A percentile compares a stretch with the other conserved stretches of the same genome.
Conservation (phyloP, 2,797 vertebrate species). For the Brotula barbata region DNA sequence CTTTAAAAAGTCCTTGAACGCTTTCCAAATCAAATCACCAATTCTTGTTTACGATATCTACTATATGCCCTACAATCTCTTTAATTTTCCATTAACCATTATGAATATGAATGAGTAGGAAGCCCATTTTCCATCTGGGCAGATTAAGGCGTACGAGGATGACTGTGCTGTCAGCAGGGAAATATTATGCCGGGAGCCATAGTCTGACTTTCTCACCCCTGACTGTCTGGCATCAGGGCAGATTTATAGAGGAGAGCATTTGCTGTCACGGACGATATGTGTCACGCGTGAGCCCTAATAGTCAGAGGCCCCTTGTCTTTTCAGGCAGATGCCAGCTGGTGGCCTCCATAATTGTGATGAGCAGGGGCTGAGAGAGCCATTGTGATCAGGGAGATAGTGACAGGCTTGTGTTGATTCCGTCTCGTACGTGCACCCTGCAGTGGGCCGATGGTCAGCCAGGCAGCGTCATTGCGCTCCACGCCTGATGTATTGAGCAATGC, state of each 20-base stretch:
- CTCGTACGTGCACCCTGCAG: conserved; percentile 28
- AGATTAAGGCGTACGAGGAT: conserved; percentile 41
- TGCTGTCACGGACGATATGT: conserved; percentile 36
- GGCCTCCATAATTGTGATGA: conserved; percentile 63
- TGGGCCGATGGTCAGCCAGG: conserved; percentile 43
- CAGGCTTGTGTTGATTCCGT: conserved; percentile 47
- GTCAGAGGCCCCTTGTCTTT: conserved; percentile 48
- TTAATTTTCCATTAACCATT: conserved; percentile 51
- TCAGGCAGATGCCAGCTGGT: conserved; percentile 64
- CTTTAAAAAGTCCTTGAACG: no score
- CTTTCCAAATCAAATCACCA: not conserved
- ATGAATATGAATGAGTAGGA: conserved; percentile 37
- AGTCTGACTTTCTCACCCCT: conserved; percentile 19
- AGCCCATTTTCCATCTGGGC: conserved; percentile 60
- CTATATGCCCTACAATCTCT: conserved; percentile 27
- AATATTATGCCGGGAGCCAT: conserved; percentile 27
- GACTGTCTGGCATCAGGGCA: conserved; percentile 61
- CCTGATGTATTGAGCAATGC: conserved; percentile 32
- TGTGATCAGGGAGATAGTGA: conserved; percentile 54
- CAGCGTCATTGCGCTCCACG: conserved; percentile 37
- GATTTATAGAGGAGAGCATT: conserved; percentile 49
- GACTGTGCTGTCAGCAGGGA: not conserved
- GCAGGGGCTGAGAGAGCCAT: conserved; percentile 45
- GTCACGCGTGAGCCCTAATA: conserved; percentile 28
- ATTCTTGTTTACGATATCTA: conserved; percentile 35